phyloP scores from a whole-genome alignment of 2,888 invertebrate genomes.

The Leptogaster cylindrica region DNA sequence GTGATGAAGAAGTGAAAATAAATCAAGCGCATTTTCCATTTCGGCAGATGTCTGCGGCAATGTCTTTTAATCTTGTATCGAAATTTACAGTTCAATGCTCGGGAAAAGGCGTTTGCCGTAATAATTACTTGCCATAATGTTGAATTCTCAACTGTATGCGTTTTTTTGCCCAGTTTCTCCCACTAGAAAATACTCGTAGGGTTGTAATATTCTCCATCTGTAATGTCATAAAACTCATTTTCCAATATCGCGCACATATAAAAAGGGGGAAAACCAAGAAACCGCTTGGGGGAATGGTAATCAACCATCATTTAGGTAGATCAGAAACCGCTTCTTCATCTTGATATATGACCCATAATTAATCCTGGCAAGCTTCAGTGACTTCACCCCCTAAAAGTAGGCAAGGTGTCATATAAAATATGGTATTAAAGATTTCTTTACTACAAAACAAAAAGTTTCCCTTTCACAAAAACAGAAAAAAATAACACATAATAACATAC shows the following conservation, averaged over 20 bases:
- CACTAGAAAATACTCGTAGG: background rate
- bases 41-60: conserved; percentile 39
- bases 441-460: too few species aligned
- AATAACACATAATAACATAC: too few species aligned
- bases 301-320: conserved; percentile 16
- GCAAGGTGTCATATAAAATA: conserved; percentile 1
- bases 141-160: background rate
- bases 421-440: too few species aligned
- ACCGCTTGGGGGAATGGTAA: conserved; percentile 23
- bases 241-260: conserved; percentile 33
- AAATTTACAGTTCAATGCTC: conserved; percentile 41
- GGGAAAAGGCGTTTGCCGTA: conserved; percentile 38
- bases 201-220: background rate
- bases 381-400: background rate
- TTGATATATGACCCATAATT: conserved; percentile 30
- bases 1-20: too few species aligned
- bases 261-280: conserved; percentile 10
- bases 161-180: background rate
- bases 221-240: conserved; percentile 33
- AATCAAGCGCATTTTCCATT: conserved; percentile 8
- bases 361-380: conserved; percentile 25
- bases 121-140: conserved; percentile 8
- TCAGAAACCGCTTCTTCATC: conserved; percentile 19
- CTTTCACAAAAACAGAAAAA: too few species aligned
- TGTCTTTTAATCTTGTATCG: conserved; percentile 41